These are phyloP conservation scores for Struthidea cinerea DNA, from an alignment of 2,113 vertebrate species.

Conservation along the genomic window DNA sequence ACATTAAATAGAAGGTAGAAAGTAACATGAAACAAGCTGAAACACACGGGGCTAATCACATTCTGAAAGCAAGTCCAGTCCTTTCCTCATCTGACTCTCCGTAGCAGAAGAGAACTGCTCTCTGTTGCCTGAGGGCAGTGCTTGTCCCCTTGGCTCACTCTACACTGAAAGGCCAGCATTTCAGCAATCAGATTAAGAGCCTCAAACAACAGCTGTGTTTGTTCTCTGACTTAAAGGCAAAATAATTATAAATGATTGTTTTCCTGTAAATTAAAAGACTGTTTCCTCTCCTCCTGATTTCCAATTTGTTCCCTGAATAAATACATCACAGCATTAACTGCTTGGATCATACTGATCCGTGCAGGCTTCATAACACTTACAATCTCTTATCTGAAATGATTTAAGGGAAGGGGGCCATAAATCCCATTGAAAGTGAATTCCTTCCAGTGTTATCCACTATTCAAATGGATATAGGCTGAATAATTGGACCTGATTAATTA, in stretches of 20 bases:
- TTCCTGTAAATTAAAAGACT: conserved; percentile 67
- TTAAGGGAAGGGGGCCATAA: conserved; percentile 28
- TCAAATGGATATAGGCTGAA: conserved; percentile 54
- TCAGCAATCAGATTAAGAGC: conserved; percentile 67
- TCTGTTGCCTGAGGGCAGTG: neutral
- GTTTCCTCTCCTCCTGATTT: conserved; percentile 30
- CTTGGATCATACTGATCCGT: conserved; percentile 8
- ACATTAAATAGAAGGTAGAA: neutral
- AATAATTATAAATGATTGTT: conserved; percentile 69
- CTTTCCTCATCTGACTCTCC: neutral
- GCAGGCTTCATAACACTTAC: conserved; percentile 42
- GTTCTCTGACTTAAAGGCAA: conserved; percentile 65
- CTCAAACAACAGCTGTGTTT: conserved; percentile 73
- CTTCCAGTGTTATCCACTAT: conserved; percentile 60
- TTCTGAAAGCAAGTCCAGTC: neutral
- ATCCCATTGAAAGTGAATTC: conserved; percentile 51
- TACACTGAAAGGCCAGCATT: conserved; percentile 15
- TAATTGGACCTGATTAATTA: conserved; percentile 42
- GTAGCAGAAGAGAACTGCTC: neutral
- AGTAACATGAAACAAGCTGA: neutral
- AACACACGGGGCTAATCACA: neutral
- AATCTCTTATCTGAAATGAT: conserved; percentile 56
- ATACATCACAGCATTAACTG: conserved; percentile 17
- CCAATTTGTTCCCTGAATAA: conserved; percentile 51
- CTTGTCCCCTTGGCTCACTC: neutral